A percentile compares a stretch with the other conserved stretches of the same genome.
Conservation (phyloP, 2,113 vertebrate genomes). For the Ciconia boyciana region DNA sequence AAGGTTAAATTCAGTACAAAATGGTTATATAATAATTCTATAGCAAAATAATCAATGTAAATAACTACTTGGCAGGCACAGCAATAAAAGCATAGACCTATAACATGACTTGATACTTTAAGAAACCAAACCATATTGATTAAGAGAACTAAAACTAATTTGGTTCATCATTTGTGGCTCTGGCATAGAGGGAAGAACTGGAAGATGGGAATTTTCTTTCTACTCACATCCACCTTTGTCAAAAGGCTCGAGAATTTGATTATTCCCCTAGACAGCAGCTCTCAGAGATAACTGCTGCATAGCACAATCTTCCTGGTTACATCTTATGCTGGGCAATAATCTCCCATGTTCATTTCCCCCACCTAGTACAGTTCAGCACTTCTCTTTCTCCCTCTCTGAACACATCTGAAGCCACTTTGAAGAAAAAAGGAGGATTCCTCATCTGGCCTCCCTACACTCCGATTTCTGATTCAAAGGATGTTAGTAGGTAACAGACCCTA, state of each 20-base stretch:
- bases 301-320: neutral
- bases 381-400: neutral
- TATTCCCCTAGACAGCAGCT: neutral
- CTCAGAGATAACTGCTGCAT: neutral
- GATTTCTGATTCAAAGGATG: neutral
- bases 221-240: neutral
- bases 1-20: neutral
- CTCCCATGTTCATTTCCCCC: no score
- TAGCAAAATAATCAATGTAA: neutral
- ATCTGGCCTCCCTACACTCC: neutral
- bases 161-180: neutral
- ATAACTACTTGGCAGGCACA: neutral
- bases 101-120: neutral
- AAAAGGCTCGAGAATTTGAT: neutral
- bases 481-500: neutral
- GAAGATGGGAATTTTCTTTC: neutral
- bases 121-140: neutral
- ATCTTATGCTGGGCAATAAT: neutral
- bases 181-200: neutral
- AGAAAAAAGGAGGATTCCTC: neutral
- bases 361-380: neutral
- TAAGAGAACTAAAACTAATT: neutral
- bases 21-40: neutral
- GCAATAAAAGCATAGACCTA: neutral
- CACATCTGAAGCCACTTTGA: neutral